These are phyloP conservation scores for Phainopepla nitens DNA, from an alignment of 2,113 vertebrate genomes.

Conservation along the genomic window DNA sequence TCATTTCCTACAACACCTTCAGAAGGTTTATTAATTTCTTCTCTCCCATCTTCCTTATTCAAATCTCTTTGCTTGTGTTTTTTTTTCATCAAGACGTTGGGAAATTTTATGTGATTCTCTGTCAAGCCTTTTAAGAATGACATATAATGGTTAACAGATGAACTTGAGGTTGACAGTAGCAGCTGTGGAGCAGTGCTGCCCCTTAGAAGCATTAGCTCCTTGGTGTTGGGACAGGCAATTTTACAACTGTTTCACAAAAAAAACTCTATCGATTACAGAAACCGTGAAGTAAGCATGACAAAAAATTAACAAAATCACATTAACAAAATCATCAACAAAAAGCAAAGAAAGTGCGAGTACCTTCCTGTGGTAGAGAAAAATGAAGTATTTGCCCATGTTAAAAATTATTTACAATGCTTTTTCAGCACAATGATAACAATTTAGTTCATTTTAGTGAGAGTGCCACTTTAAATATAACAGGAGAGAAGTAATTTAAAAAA, in stretches of 20 bases:
- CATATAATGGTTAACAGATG: rapidly evolving
- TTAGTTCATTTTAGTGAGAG: background rate
- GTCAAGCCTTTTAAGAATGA: background rate
- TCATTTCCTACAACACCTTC: background rate
- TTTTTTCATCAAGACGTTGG: background rate
- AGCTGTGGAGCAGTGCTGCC: background rate
- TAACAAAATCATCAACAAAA: background rate
- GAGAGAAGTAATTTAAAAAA: background rate
- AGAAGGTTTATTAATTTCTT: background rate
- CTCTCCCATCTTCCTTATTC: background rate
- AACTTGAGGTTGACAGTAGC: background rate
- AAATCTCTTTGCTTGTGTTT: background rate
- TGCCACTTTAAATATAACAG: background rate
- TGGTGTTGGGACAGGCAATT: background rate
- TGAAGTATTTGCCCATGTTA: background rate
- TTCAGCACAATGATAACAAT: background rate
- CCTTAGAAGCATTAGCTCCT: background rate
- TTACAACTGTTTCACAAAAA: background rate
- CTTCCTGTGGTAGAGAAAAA: background rate
- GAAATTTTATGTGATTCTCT: background rate
- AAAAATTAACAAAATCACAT: background rate
- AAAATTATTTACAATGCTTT: background rate
- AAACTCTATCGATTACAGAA: background rate
- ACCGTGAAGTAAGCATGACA: background rate
- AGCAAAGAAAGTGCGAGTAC: background rate